Percentiles rank a stretch among this genome's conserved stretches.
phyloP scores from a whole-genome alignment of 1,140 invertebrate species.

The Nixonia krombeini region DNA sequence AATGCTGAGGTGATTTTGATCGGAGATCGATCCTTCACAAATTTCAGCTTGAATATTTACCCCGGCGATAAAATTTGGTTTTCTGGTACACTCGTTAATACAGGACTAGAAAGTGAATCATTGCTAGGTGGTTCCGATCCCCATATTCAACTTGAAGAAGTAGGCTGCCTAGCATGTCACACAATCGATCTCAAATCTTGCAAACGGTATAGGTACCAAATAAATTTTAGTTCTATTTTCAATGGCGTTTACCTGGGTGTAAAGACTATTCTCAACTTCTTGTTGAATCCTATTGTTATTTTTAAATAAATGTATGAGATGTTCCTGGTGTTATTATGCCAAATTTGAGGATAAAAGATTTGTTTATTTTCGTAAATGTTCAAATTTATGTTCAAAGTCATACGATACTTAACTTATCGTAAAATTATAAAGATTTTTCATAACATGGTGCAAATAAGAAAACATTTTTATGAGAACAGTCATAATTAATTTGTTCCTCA shows the following conservation, averaged over 20 bases:
- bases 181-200: conserved; percentile 71
- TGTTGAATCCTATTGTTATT: conserved; percentile 82
- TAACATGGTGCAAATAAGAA: too few relatives aligned
- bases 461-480: too few relatives aligned
- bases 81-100: conserved; percentile 73
- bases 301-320: conserved; percentile 76
- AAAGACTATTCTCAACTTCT: conserved; percentile 82
- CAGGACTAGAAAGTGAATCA: conserved; percentile 61
- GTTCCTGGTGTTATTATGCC: background rate
- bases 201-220: conserved; percentile 66
- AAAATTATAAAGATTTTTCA: too few relatives aligned
- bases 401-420: too few relatives aligned
- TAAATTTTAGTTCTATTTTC: conserved; percentile 70
- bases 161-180: conserved; percentile 79
- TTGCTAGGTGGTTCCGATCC: conserved; percentile 74
- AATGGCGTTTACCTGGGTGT: conserved; percentile 76
- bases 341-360: background rate
- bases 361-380: too few relatives aligned
- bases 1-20: conserved; percentile 75
- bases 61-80: conserved; percentile 81
- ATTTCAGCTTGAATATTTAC: conserved; percentile 79
- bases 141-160: conserved; percentile 75
- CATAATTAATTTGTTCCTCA: too few relatives aligned
- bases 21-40: conserved; percentile 77
- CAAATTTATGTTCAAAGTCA: too few relatives aligned